Evolutionary conservation across 2,113 vertebrate species (phyloP).

Genomic region (Silurus glanis): DNA sequence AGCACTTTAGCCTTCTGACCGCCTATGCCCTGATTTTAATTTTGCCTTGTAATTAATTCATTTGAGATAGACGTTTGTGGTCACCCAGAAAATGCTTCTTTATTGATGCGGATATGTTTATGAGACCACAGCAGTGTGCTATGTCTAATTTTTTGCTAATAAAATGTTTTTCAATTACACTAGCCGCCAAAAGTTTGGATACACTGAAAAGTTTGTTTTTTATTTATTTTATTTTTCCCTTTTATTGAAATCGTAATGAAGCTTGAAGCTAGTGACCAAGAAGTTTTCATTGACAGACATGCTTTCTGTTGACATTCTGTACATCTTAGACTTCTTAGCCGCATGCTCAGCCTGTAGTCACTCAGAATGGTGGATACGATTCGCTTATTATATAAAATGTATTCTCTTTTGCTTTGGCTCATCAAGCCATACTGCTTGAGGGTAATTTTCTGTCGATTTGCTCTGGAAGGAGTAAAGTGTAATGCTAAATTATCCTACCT

Average conservation of each 20-base stretch:
- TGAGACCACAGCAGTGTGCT: background rate
- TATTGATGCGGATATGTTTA: background rate
- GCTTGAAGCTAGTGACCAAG: background rate
- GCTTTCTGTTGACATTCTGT: background rate
- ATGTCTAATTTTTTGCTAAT: background rate
- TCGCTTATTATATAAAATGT: background rate
- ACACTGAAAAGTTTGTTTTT: background rate
- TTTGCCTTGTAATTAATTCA: constrained; percentile 37
- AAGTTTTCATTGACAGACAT: background rate
- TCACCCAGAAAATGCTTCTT: constrained; percentile 43
- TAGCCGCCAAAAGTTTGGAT: background rate
- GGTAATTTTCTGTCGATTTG: background rate
- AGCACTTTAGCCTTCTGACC: constrained; percentile 39
- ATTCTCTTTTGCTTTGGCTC: background rate
- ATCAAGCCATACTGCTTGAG: background rate
- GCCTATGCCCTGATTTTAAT: constrained; percentile 35
- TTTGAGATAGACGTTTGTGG: constrained; percentile 33
- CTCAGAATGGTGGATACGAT: background rate
- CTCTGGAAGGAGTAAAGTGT: background rate
- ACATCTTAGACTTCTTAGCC: background rate
- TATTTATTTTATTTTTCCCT: background rate
- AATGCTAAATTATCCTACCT: background rate
- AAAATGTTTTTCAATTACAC: background rate
- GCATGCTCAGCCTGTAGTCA: background rate
- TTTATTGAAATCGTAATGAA: background rate